Base-by-base conservation (phyloP, 2,888 invertebrate species). In the Blastobasis lacticolella region DNA sequence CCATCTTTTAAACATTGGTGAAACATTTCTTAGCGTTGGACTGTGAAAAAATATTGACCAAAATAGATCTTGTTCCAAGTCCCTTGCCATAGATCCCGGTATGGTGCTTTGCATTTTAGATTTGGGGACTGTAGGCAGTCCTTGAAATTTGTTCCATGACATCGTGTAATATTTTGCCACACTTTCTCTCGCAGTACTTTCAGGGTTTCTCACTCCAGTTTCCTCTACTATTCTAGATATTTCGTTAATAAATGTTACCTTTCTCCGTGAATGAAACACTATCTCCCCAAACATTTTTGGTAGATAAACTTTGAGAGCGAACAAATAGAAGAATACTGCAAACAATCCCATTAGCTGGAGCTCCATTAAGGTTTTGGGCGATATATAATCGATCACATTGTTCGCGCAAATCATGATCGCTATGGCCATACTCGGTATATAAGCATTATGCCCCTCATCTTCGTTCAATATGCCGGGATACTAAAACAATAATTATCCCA, bases 31-130 rank as follows among this genome's bases (percentile, higher is more conserved):
- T 0, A 51, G 46, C n/a, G 51, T 51, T 8, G 51, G 51, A 38
- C 51, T 51, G 38, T 51, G 51, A 10, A 47, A 10, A 38, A 51
- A 51, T 23, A 51, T 38, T 9, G 47, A 8, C 42, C 42, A 51
- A 4, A 10, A 10, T 7, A 51, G 6, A 23, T 51, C 47, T 10
- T 51, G 42, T 6, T 44, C 47, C 1, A 51, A 44, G 10, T 48
- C 38, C 8, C 37, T n/a, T 38, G 4, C 47, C 9, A 51, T 5
- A 43, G 37, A 47, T 41, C 9, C 4, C 6, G 51, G 51, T 10
- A 51, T 8, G 6, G 38, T 9, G 8, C 37, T 10, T 4, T 46
- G 45, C 4, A 41, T 38, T 41, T 52, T 37, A 5, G 49, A 23
- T 1, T 23, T 23, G 23, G 23, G 49, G 1, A 49, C 10, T n/a